Conservation (phyloP, 2,113 vertebrate genomes). For the human (Homo sapiens) region DNA sequence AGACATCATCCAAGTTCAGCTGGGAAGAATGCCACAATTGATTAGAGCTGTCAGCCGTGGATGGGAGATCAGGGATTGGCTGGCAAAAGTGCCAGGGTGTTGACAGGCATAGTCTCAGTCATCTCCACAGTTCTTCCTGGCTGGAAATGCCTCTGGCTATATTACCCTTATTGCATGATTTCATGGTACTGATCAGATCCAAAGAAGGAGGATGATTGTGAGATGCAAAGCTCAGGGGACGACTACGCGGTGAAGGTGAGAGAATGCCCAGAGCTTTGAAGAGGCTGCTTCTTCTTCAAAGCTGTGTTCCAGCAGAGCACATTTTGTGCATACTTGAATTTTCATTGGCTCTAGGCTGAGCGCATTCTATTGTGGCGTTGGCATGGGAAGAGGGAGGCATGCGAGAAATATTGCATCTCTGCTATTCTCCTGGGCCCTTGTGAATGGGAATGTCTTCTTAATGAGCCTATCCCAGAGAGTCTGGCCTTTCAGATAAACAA, state of each 20-base stretch:
- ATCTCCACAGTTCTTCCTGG: not conserved
- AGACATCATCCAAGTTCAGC: not conserved
- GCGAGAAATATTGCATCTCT: not conserved
- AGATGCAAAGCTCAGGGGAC: not conserved
- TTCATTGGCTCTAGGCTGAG: not conserved
- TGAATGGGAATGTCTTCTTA: conserved; percentile 44
- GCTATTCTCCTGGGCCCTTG: not conserved
- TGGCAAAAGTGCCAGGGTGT: not conserved
- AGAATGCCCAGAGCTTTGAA: not conserved
- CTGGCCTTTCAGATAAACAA: conserved; percentile 70
- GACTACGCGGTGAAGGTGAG: not conserved
- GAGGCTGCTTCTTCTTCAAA: not conserved
- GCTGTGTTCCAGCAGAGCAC: not conserved
- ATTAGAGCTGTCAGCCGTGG: not conserved
- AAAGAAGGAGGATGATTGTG: not conserved
- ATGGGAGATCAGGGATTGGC: not conserved
- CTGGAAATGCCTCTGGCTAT: not conserved
- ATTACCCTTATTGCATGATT: not conserved
- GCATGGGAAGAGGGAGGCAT: conserved; percentile 28
- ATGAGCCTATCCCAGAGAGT: conserved; percentile 54
- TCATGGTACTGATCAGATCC: not conserved
- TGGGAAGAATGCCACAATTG: not conserved
- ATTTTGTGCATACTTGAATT: conserved; percentile 6
- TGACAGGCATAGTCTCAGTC: not conserved
- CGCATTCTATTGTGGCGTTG: not conserved